Percentiles rank a stretch among this genome's conserved stretches.
Conservation (phyloP, 2,113 vertebrate species). For the Megaleporinus macrocephalus region DNA sequence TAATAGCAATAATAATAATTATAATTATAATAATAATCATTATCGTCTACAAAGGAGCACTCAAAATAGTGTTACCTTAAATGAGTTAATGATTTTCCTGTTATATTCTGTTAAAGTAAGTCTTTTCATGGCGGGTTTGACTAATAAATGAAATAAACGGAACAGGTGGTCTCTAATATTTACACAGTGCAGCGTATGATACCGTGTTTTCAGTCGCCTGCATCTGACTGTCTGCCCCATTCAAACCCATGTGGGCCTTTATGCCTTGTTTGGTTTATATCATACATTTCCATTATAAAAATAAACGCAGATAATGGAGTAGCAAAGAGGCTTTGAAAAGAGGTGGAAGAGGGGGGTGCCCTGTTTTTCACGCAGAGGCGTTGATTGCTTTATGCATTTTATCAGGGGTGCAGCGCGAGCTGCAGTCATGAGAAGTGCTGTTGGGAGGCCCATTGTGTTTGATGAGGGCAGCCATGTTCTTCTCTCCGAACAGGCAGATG, state of each 20-base stretch:
- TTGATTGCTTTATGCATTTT: slow-evolving; percentile 62
- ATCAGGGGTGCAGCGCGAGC: slow-evolving; percentile 60
- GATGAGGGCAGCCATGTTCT: slow-evolving; percentile 66
- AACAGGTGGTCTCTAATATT: too few relatives aligned
- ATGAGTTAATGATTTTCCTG: too few relatives aligned
- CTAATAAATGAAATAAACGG: too few relatives aligned
- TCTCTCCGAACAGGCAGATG: slow-evolving; percentile 52
- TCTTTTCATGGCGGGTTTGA: too few relatives aligned
- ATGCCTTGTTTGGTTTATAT: not conserved
- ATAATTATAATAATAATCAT: too few relatives aligned
- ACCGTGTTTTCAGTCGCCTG: not conserved
- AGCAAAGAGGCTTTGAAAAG: slow-evolving; percentile 49
- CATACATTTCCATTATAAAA: not conserved
- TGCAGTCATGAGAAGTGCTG: slow-evolving; percentile 60
- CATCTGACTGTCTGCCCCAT: not conserved
- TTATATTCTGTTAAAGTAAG: too few relatives aligned
- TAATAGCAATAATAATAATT: too few relatives aligned
- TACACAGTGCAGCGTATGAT: too few relatives aligned
- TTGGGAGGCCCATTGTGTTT: slow-evolving; percentile 59
- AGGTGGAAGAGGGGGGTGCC: slow-evolving; percentile 42
- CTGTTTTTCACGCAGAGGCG: slow-evolving; percentile 47
- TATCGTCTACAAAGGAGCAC: too few relatives aligned
- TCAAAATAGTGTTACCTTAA: too few relatives aligned
- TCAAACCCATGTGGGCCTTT: not conserved
- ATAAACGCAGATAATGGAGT: slow-evolving; percentile 59